Base-by-base conservation (phyloP, 2,888 invertebrate species). In the Esperia sulphurella region DNA sequence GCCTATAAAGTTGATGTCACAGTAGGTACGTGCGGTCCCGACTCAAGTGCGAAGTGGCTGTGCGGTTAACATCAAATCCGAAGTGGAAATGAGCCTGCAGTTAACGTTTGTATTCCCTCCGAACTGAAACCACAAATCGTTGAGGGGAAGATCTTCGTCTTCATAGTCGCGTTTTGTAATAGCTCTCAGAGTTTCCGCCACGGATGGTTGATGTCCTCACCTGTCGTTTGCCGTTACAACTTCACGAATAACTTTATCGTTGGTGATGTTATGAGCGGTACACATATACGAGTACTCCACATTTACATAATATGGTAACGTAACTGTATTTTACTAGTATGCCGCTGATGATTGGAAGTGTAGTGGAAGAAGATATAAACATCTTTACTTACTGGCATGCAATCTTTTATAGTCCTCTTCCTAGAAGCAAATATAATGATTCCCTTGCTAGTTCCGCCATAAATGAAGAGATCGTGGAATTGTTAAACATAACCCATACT, bases 11-110 rank as follows among this genome's bases (percentile, higher is more conserved):
- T 57, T 49, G 49, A 57, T 46, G 47, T 46, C 49, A 48, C 50
- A 51, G 57, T 65, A 56, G 57, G 61, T 56, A 56, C 57, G 61
- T 55, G 68, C 51, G 63, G 61, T 62, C 50, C 55, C 51, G 59
- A 53, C 63, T 61, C 55, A 63, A 64, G 63, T 58, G 63, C 65
- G 60, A 76, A 78, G 72, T 70, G 73, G 59, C 63, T 83, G 21
- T 21, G 86, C 66, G 82, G 82, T 83, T 77, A 62, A 55, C 65
- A 70, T 74, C 68, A 75, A 81, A 82, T 79, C 71, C 64, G 56
- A 75, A 70, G 75, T 83, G 82, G 79, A 82, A 83, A 83, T 82
- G 81, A 78, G 77, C 68, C 64, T 46, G 69, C 75, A 71, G 71
- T 80, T 77, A 79, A 64, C 69, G 67, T 75, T 68, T 67, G 68